These are phyloP conservation scores for Romanogobio albipinnatus DNA, from an alignment of 2,113 vertebrate genomes.

Conservation along the genomic window DNA sequence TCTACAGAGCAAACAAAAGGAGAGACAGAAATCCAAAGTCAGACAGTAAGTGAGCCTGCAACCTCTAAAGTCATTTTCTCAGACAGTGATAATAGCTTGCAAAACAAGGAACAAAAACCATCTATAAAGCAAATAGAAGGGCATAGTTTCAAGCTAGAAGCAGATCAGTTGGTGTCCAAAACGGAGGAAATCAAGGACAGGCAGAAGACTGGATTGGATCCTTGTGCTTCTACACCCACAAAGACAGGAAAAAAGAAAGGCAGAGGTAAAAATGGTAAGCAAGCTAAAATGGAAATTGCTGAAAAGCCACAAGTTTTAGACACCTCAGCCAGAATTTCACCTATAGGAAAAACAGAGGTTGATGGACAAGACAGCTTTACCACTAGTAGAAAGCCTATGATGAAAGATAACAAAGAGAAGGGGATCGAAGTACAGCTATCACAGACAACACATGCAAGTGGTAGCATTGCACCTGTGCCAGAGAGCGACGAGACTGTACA, in stretches of 20 bases:
- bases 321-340: not conserved
- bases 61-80: not conserved
- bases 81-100: not conserved
- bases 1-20: not conserved
- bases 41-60: constrained; percentile 5
- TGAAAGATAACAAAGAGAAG: not conserved
- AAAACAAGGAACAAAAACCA: not conserved
- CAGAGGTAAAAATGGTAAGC: constrained; percentile 39
- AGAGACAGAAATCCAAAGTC: not conserved
- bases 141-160: not conserved
- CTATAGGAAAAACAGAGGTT: not conserved
- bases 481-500: not conserved
- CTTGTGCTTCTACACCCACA: not conserved
- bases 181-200: constrained; percentile 5
- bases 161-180: constrained; percentile 1
- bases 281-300: constrained; percentile 22
- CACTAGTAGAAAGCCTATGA: constrained; percentile 3
- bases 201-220: not conserved
- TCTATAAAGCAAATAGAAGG: not conserved
- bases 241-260: constrained; percentile 30
- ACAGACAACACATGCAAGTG: not conserved
- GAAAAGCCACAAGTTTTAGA: not conserved
- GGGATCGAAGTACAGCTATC: constrained; percentile 21
- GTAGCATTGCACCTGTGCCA: constrained; percentile 16
- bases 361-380: not conserved